Percentiles rank a stretch among this genome's conserved stretches.
Evolutionary conservation across 2,797 vertebrate genomes (phyloP).

Genomic region (Danio choprae): DNA sequence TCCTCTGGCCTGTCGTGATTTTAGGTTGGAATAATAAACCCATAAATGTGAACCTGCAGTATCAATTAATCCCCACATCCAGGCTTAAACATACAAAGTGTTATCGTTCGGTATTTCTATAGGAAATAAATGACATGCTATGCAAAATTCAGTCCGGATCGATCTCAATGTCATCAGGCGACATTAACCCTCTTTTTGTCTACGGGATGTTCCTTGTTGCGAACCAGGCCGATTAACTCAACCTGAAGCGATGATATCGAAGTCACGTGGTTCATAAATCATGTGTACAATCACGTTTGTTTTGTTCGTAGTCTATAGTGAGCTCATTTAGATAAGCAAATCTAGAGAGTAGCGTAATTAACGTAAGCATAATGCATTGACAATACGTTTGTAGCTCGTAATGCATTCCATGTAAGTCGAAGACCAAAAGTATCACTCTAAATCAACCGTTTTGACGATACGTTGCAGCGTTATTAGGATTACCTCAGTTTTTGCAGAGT

Average conservation of each 20-base stretch:
- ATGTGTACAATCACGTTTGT: slow-evolving; percentile 30
- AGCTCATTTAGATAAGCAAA: slow-evolving; percentile 26
- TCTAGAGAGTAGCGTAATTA: slow-evolving; percentile 43
- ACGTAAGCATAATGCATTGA: slow-evolving; percentile 16
- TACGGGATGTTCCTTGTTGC: slow-evolving; percentile 27
- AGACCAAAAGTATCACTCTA: slow-evolving; percentile 38
- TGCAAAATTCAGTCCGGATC: slow-evolving; percentile 64
- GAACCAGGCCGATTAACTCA: slow-evolving; percentile 12
- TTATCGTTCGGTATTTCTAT: slow-evolving; percentile 53
- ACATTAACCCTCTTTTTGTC: neutral
- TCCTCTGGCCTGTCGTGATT: slow-evolving; percentile 41
- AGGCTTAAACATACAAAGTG: slow-evolving; percentile 40
- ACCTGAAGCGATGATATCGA: slow-evolving; percentile 19
- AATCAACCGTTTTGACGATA: slow-evolving; percentile 22
- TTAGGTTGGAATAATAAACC: slow-evolving; percentile 35
- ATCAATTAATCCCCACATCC: slow-evolving; percentile 29
- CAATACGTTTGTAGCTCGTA: slow-evolving; percentile 23
- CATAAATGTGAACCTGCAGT: slow-evolving; percentile 41
- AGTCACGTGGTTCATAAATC: slow-evolving; percentile 18
- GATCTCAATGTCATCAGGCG: slow-evolving; percentile 44
- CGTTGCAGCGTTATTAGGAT: slow-evolving; percentile 24
- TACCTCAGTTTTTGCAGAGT: slow-evolving; percentile 38
- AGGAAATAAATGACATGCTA: slow-evolving; percentile 66
- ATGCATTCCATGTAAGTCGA: slow-evolving; percentile 41
- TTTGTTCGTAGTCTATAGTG: slow-evolving; percentile 32